A percentile compares a stretch with the other conserved stretches of the same genome.
Conservation (phyloP, 2,797 vertebrate species). For the Pangasius macronema region DNA sequence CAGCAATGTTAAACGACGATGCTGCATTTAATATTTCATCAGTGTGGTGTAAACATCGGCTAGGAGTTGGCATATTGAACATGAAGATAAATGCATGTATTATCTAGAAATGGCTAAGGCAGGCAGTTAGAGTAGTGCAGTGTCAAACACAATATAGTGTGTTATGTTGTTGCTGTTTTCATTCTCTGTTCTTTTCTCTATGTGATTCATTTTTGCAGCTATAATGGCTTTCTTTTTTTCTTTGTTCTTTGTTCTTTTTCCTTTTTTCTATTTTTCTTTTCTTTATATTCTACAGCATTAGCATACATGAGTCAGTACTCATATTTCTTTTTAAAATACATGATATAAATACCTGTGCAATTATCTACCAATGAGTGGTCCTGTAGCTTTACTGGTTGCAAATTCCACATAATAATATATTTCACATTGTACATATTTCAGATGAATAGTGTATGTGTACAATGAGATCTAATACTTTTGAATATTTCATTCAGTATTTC, state of each 20-base stretch:
- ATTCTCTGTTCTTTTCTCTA: not conserved
- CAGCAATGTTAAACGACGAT: not conserved
- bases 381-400: not conserved
- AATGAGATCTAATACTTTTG: not conserved
- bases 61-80: not conserved
- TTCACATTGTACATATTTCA: not conserved
- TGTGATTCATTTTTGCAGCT: not conserved
- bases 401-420: not conserved
- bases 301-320: not conserved
- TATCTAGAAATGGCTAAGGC: not conserved
- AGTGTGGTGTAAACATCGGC: not conserved
- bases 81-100: constrained; percentile 2
- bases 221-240: not conserved
- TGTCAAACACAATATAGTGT: not conserved
- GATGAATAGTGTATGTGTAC: too few species aligned
- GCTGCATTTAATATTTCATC: constrained; percentile 12
- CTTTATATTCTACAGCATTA: too few species aligned
- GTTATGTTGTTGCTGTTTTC: not conserved
- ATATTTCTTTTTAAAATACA: not conserved
- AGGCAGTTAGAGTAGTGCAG: not conserved
- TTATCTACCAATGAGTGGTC: not conserved
- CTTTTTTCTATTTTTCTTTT: too few species aligned
- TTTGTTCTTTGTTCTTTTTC: not conserved
- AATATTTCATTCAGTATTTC: not conserved
- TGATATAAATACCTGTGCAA: not conserved